Evolutionary conservation across 2,113 vertebrate species (phyloP), one percentile per base, ranked within the genome.

Genomic region (Catharus bicknelli): DNA sequence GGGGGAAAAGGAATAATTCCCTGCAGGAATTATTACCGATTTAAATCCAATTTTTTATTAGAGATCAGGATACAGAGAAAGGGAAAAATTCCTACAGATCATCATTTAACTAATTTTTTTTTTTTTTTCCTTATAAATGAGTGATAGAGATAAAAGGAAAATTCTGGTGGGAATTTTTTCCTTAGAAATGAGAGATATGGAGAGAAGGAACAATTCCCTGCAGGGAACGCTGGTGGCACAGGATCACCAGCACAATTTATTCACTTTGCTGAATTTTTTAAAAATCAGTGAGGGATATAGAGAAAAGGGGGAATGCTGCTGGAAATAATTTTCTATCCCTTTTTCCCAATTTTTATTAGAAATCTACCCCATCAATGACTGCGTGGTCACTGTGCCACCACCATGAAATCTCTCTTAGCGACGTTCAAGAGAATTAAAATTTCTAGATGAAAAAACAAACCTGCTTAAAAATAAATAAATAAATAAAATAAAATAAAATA

Each of bases 331-430:
- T 43, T 6, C 26, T 42, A 1, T n/a, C 11, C 21, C 0, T 32
- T 73, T 68, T 43, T 16, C 21, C 13, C 13, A 13, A 5, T 29
- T 73, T 80, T 61, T 2, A 11, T 5, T 3, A 1, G 1, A 26
- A 34, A 12, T 4, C 34, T 8, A 0, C 2, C 1, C 68, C 8
- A 6, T 10, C 8, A 0, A 11, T 3, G 2, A 1, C 54, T 17
- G 45, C 1, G 29, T 0, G 2, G 0, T 10, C 54, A 0, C 43
- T 2, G 42, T 5, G 84, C 19, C 55, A 4, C 63, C 55, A 2
- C 13, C 1, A 1, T 5, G 21, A 27, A 32, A 34, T 10, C 23
- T 55, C 42, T 34, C 42, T 32, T 0, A 11, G 4, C 0, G 1
- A 30, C 8, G 4, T 26, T 13, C 21, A 3, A 16, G 32, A 45